These are phyloP conservation scores for Podarcis raffonei DNA, from an alignment of 2,113 vertebrate species.

Conservation along the genomic window DNA sequence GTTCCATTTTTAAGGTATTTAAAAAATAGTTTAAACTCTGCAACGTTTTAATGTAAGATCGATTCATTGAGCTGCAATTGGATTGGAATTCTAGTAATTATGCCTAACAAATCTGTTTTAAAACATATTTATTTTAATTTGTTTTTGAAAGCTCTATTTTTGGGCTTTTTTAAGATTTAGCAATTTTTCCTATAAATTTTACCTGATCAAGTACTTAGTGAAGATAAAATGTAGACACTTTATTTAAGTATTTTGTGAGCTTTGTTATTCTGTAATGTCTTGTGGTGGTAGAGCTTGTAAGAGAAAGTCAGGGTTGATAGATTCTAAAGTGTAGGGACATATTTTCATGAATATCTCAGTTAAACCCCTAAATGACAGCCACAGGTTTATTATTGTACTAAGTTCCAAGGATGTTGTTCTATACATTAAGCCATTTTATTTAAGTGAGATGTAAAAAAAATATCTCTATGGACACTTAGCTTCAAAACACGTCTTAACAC, in stretches of 20 bases:
- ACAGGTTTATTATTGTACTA: constrained; percentile 77
- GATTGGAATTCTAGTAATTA: constrained; percentile 75
- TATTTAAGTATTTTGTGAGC: constrained; percentile 82
- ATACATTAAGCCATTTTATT: constrained; percentile 72
- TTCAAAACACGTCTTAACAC: constrained; percentile 74
- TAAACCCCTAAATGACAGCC: constrained; percentile 73
- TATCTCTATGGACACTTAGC: constrained; percentile 70
- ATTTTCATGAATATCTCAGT: constrained; percentile 69
- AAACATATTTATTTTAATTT: constrained; percentile 83
- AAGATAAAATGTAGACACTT: constrained; percentile 79
- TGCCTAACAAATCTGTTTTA: constrained; percentile 68
- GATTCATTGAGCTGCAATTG: constrained; percentile 67
- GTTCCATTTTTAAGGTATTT: constrained; percentile 76
- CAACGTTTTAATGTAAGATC: constrained; percentile 66
- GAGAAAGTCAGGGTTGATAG: constrained; percentile 72
- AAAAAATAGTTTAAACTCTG: constrained; percentile 75
- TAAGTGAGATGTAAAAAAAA: constrained; percentile 74
- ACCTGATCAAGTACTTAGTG: constrained; percentile 75
- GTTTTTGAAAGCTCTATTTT: constrained; percentile 66
- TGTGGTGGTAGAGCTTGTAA: constrained; percentile 78
- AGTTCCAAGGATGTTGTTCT: constrained; percentile 74
- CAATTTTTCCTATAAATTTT: constrained; percentile 75
- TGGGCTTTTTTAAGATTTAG: constrained; percentile 71
- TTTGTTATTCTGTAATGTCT: constrained; percentile 80
- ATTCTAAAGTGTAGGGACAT: constrained; percentile 74